A percentile compares a stretch with the other conserved stretches of the same genome.
Evolutionary conservation across 2,113 vertebrate genomes (phyloP).

Genomic region (Anguilla rostrata): DNA sequence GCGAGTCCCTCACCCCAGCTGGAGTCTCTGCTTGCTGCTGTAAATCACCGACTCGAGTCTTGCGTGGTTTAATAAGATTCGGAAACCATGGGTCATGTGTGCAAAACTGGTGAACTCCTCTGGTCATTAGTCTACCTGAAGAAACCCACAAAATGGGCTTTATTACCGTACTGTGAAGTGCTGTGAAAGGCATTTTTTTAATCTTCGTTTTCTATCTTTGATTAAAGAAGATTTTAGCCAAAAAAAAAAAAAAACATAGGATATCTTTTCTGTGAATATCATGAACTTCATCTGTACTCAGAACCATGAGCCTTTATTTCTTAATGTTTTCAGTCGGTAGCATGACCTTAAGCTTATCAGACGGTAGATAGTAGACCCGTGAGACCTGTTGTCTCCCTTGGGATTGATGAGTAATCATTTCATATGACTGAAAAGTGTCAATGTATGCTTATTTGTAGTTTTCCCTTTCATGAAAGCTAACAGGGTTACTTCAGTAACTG

Average conservation of each 20-base stretch:
- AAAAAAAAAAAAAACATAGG: background rate
- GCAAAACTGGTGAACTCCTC: conserved; percentile 2
- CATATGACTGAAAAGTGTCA: conserved; percentile 4
- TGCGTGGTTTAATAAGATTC: background rate
- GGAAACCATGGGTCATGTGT: background rate
- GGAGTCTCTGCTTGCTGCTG: background rate
- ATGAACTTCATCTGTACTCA: background rate
- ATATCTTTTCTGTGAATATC: conserved; percentile 10
- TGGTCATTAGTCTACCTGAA: background rate
- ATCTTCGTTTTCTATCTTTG: background rate
- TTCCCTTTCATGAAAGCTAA: background rate
- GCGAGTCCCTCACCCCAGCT: background rate
- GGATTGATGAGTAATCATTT: conserved; percentile 1
- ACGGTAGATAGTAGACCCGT: background rate
- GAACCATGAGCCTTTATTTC: background rate
- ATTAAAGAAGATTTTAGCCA: background rate
- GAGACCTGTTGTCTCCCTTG: background rate
- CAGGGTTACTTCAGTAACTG: background rate
- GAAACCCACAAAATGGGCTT: conserved; percentile 12
- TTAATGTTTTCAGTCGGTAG: background rate
- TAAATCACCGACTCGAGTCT: conserved; percentile 10
- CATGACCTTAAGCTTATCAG: background rate
- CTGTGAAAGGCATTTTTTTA: background rate
- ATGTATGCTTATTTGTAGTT: background rate
- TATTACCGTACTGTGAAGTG: conserved; percentile 24